Evolutionary conservation across 2,113 vertebrate genomes (phyloP).

Genomic region (Hylia prasina): DNA sequence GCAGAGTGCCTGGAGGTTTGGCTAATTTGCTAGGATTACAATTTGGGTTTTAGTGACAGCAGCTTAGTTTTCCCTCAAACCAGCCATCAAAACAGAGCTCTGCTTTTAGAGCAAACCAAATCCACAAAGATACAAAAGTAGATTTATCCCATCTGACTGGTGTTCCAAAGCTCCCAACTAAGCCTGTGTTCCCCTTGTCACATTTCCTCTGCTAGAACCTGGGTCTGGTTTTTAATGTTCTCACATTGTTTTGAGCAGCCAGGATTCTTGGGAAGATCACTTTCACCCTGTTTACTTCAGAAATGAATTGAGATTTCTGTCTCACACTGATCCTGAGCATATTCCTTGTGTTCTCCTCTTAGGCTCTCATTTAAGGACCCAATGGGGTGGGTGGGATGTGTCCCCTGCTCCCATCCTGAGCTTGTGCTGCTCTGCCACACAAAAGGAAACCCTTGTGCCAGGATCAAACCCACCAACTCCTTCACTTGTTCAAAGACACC

Average conservation of each 20-base stretch:
- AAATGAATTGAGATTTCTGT: background rate
- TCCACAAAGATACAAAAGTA: background rate
- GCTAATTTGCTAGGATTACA: background rate
- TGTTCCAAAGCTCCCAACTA: background rate
- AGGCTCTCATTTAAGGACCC: background rate
- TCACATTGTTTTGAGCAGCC: background rate
- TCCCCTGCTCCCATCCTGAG: background rate
- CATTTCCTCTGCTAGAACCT: background rate
- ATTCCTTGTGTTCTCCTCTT: background rate
- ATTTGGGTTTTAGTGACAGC: background rate
- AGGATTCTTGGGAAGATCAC: background rate
- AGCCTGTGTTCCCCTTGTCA: background rate
- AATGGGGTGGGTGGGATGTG: background rate
- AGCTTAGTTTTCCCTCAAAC: background rate
- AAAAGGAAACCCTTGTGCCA: background rate
- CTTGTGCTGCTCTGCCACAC: background rate
- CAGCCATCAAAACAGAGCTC: background rate
- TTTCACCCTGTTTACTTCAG: background rate
- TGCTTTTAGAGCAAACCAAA: background rate
- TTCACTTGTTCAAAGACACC: background rate
- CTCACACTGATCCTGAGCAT: background rate
- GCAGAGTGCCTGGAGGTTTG: conserved; percentile 13
- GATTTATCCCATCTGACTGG: background rate
- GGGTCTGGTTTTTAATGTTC: background rate
- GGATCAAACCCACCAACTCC: background rate